Base-by-base conservation (phyloP, 2,113 vertebrate genomes). In the Vimba vimba region DNA sequence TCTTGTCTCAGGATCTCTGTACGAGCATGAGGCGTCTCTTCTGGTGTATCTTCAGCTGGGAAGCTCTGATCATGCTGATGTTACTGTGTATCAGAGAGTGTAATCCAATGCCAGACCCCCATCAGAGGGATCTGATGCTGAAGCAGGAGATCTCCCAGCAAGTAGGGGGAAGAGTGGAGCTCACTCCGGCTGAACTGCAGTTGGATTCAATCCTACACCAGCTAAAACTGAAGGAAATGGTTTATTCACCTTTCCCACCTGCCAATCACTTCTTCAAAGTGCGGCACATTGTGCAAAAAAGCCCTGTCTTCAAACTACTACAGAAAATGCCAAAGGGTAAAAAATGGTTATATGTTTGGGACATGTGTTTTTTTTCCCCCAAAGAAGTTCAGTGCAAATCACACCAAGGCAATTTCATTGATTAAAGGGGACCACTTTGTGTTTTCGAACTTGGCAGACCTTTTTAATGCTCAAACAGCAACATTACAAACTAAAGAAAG, bases 241-340 rank as follows among this genome's bases (percentile, higher is more conserved):
- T 27, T 0, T 23, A 88, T 8, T 92, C 92, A 0, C 87, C 50
- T 30, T 97, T 97, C 79, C 96, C 95, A 10, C 96, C 96, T 6
- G 95, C 96, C 47, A 87, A 97, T 85, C 97, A 98, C 92, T 98
- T 97, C 89, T 99, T 98, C 88, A 92, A 59, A 79, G 96, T 96
- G 0, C 95, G 94, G 89, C 43, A 73, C 1, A 91, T 96, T 89
- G 97, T 97, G 43, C 93, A 97, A 39, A 87, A 92, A 77, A 99
- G 97, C 23, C 0, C 12, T 0, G 91, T 99, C 76, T 98, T 98
- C 91, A 93, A 90, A 80, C 85, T 98, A 86, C 88, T 98, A 47
- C 94, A 94, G 91, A 94, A 89, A 89, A 98, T 99, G 97, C 98
- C 97, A 0, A 99, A 99, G 97, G 98, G 97, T 99, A 91, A 80